Base-by-base conservation (phyloP, 2,888 invertebrate genomes). In the Netelia fuscicornis region DNA sequence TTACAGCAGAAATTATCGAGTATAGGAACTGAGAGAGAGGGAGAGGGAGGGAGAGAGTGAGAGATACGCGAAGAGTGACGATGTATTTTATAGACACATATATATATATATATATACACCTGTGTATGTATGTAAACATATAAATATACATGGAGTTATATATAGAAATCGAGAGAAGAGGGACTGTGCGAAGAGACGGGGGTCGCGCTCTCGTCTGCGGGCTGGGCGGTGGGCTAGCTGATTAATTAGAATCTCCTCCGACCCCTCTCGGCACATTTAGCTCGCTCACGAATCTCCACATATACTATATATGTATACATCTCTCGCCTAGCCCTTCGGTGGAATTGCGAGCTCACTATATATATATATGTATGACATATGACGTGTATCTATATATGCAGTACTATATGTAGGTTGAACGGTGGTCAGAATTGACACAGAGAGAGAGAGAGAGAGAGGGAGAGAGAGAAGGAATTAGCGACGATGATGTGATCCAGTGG, bases 241-340 rank as follows among this genome's bases (percentile, higher is more conserved):
- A 92, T 92, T 92, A 92, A 92, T 92, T 92, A 92, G 91, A 91
- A 92, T 89, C 91, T 91, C 84, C 85, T 77, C 83, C 52, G 72
- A 76, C 83, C 84, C 58, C 81, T 72, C 78, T 56, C 58, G 83
- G 76, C 75, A 54, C 78, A 78, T 84, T 76, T 81, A 54, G 84
- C 75, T 81, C 84, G 56, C 75, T 64, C 37, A 37, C 37, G 37
- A 37, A 6, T 37, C 6, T 37, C 1, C 8, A 37, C 37, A 37
- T 52, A 25, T n/a, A 37, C 17, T 64, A 30, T 37, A 64, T 30
- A 20, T 37, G 37, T 6, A 37, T 30, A 30, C 30, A 30, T 20
- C 20, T 37, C 37, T 37, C 37, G 37, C 37, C 37, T 37, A 20
- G 52, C 65, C 56, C 56, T 58, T 25, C 54, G 23, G 60, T 62